phyloP scores from a whole-genome alignment of 2,888 invertebrate species.

The Torymus auratus region DNA sequence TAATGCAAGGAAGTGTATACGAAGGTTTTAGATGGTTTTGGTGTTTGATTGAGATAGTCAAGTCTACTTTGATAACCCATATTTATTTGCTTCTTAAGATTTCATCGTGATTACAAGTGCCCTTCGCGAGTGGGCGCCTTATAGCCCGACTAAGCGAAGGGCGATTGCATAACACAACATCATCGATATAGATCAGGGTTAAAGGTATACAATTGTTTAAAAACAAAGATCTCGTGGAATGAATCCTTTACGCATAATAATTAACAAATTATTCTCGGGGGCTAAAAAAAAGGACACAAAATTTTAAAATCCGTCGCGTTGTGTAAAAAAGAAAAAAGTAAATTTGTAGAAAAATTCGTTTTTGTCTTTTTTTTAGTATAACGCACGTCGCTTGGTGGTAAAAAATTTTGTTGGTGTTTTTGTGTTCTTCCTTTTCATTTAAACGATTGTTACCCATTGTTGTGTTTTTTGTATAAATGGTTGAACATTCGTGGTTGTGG shows the following conservation, averaged over 20 bases:
- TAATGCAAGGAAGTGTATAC: background rate
- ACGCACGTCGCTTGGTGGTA: slow-evolving; percentile 38
- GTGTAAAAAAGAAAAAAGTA: slow-evolving; percentile 25
- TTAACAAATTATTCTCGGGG: too few species aligned
- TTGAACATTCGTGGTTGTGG: slow-evolving; percentile 30
- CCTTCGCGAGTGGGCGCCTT: background rate
- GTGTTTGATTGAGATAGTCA: background rate
- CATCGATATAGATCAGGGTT: slow-evolving; percentile 48
- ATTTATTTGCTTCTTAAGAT: slow-evolving; percentile 54
- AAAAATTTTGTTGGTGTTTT: slow-evolving; percentile 38
- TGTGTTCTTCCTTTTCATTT: slow-evolving; percentile 4
- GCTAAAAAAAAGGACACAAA: background rate
- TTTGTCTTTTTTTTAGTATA: slow-evolving; percentile 27
- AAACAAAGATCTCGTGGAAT: slow-evolving; percentile 52
- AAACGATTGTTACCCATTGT: slow-evolving; percentile 39
- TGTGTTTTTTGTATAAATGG: background rate
- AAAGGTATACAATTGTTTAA: slow-evolving; percentile 55
- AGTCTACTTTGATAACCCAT: slow-evolving; percentile 51
- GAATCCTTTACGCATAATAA: slow-evolving; percentile 30
- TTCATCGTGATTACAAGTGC: slow-evolving; percentile 47
- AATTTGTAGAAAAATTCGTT: slow-evolving; percentile 29
- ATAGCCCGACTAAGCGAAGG: background rate
- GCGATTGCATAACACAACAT: slow-evolving; percentile 34
- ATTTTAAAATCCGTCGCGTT: slow-evolving; percentile 38
- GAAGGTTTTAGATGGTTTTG: background rate